Base-by-base conservation (phyloP, 2,888 invertebrate species). In the Pristionchus exspectatus region DNA sequence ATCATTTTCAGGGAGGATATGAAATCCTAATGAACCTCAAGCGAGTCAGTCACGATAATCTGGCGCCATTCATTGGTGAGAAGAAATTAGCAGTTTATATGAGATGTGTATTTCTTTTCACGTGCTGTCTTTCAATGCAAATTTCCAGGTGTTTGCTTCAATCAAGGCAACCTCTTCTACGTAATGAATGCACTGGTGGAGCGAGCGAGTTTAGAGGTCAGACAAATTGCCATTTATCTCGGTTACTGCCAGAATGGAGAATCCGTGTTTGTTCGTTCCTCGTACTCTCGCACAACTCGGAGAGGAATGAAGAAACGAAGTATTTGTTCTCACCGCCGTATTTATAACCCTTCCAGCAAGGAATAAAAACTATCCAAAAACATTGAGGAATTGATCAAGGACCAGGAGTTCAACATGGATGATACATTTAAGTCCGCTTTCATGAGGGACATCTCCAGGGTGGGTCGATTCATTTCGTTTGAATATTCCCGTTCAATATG, bases 341-440 rank as follows among this genome's bases (percentile, higher is more conserved):
- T n/a, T n/a, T n/a, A n/a, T n/a, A n/a, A n/a, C n/a, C n/a, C n/a
- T 38, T 38, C 38, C 38, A 38, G 5, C 38, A 38, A 5, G 38
- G 38, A 38, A 38, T 38, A 38, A 38, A 38, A 38, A 38, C 38
- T 5, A n/a, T n/a, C n/a, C n/a, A n/a, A 38, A 38, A 38, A 2
- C 38, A 38, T 38, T 38, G 38, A 94, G 93, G 94, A 95, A 63
- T 94, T 92, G 66, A 91, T 92, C 12, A 88, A 90, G 10, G 94
- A 95, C 88, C 59, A 81, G 14, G 94, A 94, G 21, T 95, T 95
- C 88, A 90, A 90, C 9, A 90, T 95, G 93, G 94, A 95, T 91
- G 90, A 91, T n/a, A 94, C 93, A 0, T 95, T 95, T 92, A 92
- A 93, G 85, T 94, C 94, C 18, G 94, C 94, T 0, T 95, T 95